Evolutionary conservation across 2,797 vertebrate species (phyloP), one percentile per base, ranked within the genome.

Genomic region (Hoplostethus mediterraneus): DNA sequence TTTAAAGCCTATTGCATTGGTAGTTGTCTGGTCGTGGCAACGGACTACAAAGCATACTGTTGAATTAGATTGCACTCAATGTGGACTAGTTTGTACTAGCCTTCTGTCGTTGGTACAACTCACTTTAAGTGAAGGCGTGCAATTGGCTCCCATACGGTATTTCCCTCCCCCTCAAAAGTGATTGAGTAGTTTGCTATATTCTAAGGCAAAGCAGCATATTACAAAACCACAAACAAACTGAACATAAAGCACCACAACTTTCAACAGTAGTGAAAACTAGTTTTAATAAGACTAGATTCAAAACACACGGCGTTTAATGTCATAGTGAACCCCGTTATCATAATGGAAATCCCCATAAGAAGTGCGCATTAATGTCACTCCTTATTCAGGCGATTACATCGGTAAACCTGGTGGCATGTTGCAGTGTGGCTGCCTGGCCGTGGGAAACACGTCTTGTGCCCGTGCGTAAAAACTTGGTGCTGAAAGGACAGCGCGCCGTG

Each of bases 401-500:
- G 17, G 7, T 11, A 17, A 60, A 13, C 28, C 13, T 13, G 0
- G 21, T 16, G 6, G 38, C 40, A 12, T 54, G 28, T 45, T 75
- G 54, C 59, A 28, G 13, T 44, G 14, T 3, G 13, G 9, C 9
- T 28, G 42, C 25, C 42, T 33, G 38, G 16, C 60, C 28, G 40
- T 8, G 49, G 21, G 25, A 67, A 55, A 49, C 45, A 16, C 45
- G 42, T 63, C n/a, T 4, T 42, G 31, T 17, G 60, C 16, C 17
- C 3, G 4, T 76, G 84, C 61, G 59, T 78, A 58, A 76, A 65
- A 59, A 13, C 45, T 77, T 80, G 88, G 92, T 91, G 91, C 90
- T 93, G 90, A 93, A 92, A 87, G 89, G 90, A 93, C 71, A 91
- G 90, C 89, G 84, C 83, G 74, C 86, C 51, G 63, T 73, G 77